A percentile compares a stretch with the other conserved stretches of the same genome.
phyloP scores from a whole-genome alignment of 2,888 invertebrate species.

The Cactoblastis cactorum region DNA sequence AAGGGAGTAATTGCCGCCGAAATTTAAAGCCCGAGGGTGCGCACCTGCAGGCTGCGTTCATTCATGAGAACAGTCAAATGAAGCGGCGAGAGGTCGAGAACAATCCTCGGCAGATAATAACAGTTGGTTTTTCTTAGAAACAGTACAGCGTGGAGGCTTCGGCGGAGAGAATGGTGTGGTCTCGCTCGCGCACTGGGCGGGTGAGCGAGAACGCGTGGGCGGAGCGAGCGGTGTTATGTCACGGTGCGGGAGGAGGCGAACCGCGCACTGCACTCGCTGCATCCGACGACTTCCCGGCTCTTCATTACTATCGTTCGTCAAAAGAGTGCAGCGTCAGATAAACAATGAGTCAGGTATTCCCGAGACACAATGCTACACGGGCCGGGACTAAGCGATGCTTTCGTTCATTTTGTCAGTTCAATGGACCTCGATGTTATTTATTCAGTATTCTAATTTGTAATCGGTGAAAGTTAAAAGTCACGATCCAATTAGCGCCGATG shows the following conservation, averaged over 20 bases:
- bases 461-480: conserved; percentile 11
- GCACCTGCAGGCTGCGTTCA: conserved; percentile 72
- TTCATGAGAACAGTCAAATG: conserved; percentile 65
- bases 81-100: conserved; percentile 61
- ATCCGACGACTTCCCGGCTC: conserved; percentile 55
- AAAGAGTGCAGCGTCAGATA: conserved; percentile 44
- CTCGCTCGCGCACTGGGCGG: conserved; percentile 49
- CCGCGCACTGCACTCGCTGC: conserved; percentile 51
- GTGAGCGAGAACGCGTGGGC: conserved; percentile 66
- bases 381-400: background rate
- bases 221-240: conserved; percentile 66
- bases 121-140: conserved; percentile 76
- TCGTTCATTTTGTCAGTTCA: conserved; percentile 6
- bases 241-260: conserved; percentile 56
- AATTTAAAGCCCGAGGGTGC: conserved; percentile 61
- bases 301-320: conserved; percentile 54
- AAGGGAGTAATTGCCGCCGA: conserved; percentile 59
- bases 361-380: conserved; percentile 15
- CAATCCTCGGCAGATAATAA: conserved; percentile 71
- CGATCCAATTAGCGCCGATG: conserved; percentile 9
- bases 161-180: conserved; percentile 54
- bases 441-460: conserved; percentile 6
- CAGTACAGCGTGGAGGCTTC: conserved; percentile 67
- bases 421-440: conserved; percentile 9
- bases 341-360: conserved; percentile 34